A percentile compares a stretch with the other conserved stretches of the same genome.
Evolutionary conservation across 2,113 vertebrate genomes (phyloP).

Genomic region (Vimba vimba): DNA sequence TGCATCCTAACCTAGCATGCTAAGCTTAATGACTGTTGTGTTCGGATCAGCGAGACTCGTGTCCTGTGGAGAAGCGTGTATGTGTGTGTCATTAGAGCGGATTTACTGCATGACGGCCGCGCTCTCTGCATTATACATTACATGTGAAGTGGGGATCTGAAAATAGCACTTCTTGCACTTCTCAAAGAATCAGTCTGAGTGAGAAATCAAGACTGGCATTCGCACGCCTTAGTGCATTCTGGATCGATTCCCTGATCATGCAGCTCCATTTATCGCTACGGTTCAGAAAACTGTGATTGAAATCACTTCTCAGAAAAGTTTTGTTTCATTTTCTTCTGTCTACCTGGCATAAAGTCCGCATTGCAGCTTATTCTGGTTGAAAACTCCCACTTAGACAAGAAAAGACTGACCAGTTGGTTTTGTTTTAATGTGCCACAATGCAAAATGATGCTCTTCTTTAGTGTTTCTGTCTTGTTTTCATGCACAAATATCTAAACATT

Average conservation of each 20-base stretch:
- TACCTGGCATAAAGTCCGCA: not conserved
- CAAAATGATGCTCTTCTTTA: too few relatives aligned
- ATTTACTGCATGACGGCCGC: not conserved
- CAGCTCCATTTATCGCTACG: not conserved
- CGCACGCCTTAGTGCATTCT: not conserved
- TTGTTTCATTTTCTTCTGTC: not conserved
- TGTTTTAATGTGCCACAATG: not conserved
- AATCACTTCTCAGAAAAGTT: not conserved
- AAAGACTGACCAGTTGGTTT: not conserved
- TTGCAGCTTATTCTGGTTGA: not conserved
- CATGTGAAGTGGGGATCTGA: not conserved
- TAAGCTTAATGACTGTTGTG: not conserved
- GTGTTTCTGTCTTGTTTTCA: too few relatives aligned
- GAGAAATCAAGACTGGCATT: not conserved
- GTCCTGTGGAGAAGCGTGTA: not conserved
- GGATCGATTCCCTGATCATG: not conserved
- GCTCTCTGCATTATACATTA: constrained; percentile 27
- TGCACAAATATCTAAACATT: too few relatives aligned
- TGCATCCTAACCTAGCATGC: not conserved
- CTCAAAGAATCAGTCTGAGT: not conserved
- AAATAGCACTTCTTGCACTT: not conserved
- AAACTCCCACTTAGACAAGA: too few relatives aligned
- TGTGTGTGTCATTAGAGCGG: constrained; percentile 11
- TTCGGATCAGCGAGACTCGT: not conserved
- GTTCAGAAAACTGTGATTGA: not conserved